These are phyloP conservation scores for Cirrhinus molitorella DNA, from an alignment of 2,797 vertebrate genomes.

Conservation along the genomic window DNA sequence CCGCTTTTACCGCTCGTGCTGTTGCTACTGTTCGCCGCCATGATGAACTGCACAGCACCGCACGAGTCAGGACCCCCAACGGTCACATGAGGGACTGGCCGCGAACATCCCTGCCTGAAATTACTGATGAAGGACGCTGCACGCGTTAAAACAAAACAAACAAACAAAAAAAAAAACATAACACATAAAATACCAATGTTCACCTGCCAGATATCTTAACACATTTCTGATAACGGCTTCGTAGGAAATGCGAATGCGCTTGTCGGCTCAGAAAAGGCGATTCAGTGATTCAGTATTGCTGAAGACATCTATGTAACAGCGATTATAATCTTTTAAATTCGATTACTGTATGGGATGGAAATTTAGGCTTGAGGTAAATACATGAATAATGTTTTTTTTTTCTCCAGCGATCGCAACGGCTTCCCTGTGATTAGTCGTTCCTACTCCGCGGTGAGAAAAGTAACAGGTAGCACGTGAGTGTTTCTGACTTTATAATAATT, in stretches of 20 bases:
- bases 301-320: neutral
- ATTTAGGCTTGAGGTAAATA: neutral
- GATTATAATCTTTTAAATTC: no score
- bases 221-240: neutral
- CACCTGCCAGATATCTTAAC: neutral
- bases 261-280: neutral
- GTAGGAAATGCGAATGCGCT: neutral
- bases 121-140: neutral
- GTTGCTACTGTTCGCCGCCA: slow-evolving; percentile 83
- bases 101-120: slow-evolving; percentile 47
- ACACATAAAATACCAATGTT: neutral
- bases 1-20: slow-evolving; percentile 76
- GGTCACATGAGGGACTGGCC: slow-evolving; percentile 31
- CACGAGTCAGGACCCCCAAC: slow-evolving; percentile 53
- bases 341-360: neutral
- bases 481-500: neutral
- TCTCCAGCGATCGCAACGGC: neutral
- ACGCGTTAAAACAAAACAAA: no score
- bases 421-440: neutral
- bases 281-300: neutral
- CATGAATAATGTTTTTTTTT: neutral
- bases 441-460: neutral
- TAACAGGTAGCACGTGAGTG: neutral
- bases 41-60: slow-evolving; percentile 76
- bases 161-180: no score